These are phyloP conservation scores for Eptesicus fuscus DNA, from an alignment of 2,113 vertebrate genomes.

Conservation along the genomic window DNA sequence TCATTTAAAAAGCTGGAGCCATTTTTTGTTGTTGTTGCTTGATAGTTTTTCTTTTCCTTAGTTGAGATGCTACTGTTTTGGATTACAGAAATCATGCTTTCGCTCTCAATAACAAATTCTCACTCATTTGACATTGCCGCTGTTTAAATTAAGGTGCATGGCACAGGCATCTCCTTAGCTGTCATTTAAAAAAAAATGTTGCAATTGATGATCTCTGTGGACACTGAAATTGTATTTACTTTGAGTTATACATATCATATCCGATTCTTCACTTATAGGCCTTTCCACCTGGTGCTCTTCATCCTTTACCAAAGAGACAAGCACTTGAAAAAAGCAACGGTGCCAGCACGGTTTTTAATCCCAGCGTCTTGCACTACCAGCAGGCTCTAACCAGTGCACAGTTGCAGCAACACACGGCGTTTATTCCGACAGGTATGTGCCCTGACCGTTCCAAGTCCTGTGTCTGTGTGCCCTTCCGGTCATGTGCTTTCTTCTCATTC, in stretches of 20 bases:
- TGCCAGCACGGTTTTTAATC: constrained; percentile 93
- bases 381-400: constrained; percentile 96
- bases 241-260: constrained; percentile 68
- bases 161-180: constrained; percentile 85
- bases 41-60: constrained; percentile 84
- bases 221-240: constrained; percentile 54
- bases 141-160: constrained; percentile 89
- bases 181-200: constrained; percentile 73
- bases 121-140: constrained; percentile 87
- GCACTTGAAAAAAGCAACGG: constrained; percentile 98
- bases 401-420: constrained; percentile 93
- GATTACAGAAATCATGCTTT: constrained; percentile 85
- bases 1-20: constrained; percentile 78
- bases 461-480: constrained; percentile 61
- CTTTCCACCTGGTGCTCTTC: constrained; percentile 96
- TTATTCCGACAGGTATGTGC: constrained; percentile 95
- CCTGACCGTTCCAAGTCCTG: not conserved
- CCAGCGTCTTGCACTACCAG: constrained; percentile 98
- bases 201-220: constrained; percentile 75
- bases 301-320: constrained; percentile 99
- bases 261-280: constrained; percentile 85
- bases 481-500: constrained; percentile 70
- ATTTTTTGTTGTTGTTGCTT: constrained; percentile 74
- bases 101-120: constrained; percentile 85
- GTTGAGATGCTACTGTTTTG: constrained; percentile 85